phyloP scores from a whole-genome alignment of 1,140 invertebrate genomes.

The Theocolax elegans region DNA sequence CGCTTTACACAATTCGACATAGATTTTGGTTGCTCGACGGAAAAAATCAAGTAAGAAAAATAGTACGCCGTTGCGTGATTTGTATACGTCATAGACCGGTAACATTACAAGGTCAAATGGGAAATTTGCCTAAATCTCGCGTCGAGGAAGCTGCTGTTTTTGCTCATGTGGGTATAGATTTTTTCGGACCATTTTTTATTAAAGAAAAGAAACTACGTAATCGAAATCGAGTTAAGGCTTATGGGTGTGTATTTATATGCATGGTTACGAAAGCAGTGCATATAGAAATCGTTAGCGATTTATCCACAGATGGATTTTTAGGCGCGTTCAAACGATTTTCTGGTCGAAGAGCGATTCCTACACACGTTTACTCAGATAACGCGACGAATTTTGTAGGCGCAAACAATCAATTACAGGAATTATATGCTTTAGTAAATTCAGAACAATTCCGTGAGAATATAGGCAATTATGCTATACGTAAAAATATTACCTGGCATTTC shows the following conservation, averaged over 20 bases:
- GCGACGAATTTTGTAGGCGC: neutral
- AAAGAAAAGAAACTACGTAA: too few species aligned
- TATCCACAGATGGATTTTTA: neutral
- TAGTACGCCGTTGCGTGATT: neutral
- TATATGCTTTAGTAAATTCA: slow-evolving; percentile 16
- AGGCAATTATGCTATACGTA: slow-evolving; percentile 3
- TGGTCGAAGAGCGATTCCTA: neutral
- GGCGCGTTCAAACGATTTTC: neutral
- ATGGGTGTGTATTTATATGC: neutral
- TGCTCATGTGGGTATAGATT: neutral
- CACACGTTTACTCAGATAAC: neutral
- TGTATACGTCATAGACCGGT: neutral
- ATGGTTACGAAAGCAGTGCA: neutral
- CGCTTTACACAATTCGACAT: neutral
- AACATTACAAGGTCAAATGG: neutral
- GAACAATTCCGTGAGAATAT: slow-evolving; percentile 14
- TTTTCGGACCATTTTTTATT: too few species aligned
- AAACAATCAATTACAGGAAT: neutral
- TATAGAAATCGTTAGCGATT: too few species aligned
- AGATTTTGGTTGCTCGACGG: neutral
- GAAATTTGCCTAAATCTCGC: neutral
- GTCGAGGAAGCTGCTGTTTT: neutral
- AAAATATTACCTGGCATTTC: too few species aligned
- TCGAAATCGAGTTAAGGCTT: neutral
- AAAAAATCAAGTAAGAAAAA: neutral